A percentile compares a stretch with the other conserved stretches of the same genome.
phyloP scores from a whole-genome alignment of 2,888 invertebrate genomes.

The Drosophila peninsularis region DNA sequence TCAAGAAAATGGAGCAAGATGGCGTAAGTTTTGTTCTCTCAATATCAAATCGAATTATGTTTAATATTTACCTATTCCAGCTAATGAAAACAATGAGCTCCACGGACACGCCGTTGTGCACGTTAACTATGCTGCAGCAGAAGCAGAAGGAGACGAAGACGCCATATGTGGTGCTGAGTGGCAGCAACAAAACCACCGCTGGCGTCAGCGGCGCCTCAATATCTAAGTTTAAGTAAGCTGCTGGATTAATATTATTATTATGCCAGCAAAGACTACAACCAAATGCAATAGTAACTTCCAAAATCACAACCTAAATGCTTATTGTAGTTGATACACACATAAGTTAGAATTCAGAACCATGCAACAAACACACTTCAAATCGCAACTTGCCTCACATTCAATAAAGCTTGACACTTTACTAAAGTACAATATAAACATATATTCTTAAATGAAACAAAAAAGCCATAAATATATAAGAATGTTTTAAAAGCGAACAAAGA shows the following conservation, averaged over 20 bases:
- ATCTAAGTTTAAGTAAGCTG: conserved; percentile 82
- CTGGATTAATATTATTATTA: background rate
- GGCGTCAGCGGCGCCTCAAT: conserved; percentile 80
- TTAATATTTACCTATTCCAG: conserved; percentile 83
- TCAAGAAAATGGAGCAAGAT: conserved; percentile 97
- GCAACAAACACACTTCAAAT: conserved; percentile 1
- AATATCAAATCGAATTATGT: rapidly evolving
- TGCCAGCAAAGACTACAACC: conserved; percentile 45
- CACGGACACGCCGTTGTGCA: conserved; percentile 98
- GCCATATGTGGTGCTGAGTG: conserved; percentile 96
- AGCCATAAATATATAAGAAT: background rate
- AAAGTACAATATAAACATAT: conserved; percentile 3
- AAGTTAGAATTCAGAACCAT: conserved; percentile 41
- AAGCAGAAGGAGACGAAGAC: conserved; percentile 98
- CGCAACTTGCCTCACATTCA: conserved; percentile 13
- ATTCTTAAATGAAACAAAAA: background rate
- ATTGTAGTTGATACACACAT: conserved; percentile 40
- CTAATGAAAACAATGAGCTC: conserved; percentile 99
- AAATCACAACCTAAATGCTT: conserved; percentile 57
- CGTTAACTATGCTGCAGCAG: conserved; percentile 96
- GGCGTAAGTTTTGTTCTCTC: conserved; percentile 86
- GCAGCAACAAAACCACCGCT: conserved; percentile 89
- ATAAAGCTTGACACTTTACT: conserved; percentile 5
- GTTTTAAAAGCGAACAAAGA: background rate
- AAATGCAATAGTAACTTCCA: conserved; percentile 76